Evolutionary conservation across 2,888 invertebrate species (phyloP).

Genomic region (Agonopterix arenella): DNA sequence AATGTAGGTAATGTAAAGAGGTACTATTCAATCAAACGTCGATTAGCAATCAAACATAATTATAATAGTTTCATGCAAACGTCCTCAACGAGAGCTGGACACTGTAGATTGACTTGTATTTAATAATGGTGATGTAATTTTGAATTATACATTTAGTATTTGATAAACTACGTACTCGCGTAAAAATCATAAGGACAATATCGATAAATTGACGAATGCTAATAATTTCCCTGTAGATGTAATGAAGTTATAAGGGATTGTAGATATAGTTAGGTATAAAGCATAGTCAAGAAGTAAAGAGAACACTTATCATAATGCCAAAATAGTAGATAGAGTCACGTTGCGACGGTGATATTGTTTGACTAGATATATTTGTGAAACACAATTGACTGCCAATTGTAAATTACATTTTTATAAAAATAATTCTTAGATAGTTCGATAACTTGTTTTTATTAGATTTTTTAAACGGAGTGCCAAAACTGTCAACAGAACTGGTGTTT

Average conservation of each 20-base stretch:
- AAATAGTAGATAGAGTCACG: conserved; percentile 48
- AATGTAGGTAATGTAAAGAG: conserved; percentile 61
- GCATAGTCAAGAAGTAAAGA: conserved; percentile 41
- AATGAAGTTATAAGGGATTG: conserved; percentile 49
- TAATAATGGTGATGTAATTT: conserved; percentile 47
- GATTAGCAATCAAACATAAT: conserved; percentile 45
- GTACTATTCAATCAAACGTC: conserved; percentile 52
- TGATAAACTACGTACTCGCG: conserved; percentile 73
- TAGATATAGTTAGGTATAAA: conserved; percentile 60
- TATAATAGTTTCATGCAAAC: conserved; percentile 57
- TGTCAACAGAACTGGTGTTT: conserved; percentile 28
- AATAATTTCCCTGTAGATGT: conserved; percentile 59
- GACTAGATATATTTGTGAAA: conserved; percentile 56
- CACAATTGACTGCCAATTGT: conserved; percentile 76
- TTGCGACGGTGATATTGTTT: conserved; percentile 64
- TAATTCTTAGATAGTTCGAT: conserved; percentile 70
- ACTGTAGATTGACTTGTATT: conserved; percentile 52
- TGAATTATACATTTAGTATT: conserved; percentile 67
- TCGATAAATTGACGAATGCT: conserved; percentile 68
- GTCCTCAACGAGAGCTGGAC: conserved; percentile 66
- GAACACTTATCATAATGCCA: conserved; percentile 56
- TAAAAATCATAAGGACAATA: conserved; percentile 76
- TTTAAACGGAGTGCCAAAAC: conserved; percentile 66
- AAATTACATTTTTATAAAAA: conserved; percentile 62
- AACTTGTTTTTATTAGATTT: conserved; percentile 62